Evolutionary conservation across 2,888 invertebrate species (phyloP), one percentile per base, ranked within the genome.

Genomic region (Erebia aethiops): DNA sequence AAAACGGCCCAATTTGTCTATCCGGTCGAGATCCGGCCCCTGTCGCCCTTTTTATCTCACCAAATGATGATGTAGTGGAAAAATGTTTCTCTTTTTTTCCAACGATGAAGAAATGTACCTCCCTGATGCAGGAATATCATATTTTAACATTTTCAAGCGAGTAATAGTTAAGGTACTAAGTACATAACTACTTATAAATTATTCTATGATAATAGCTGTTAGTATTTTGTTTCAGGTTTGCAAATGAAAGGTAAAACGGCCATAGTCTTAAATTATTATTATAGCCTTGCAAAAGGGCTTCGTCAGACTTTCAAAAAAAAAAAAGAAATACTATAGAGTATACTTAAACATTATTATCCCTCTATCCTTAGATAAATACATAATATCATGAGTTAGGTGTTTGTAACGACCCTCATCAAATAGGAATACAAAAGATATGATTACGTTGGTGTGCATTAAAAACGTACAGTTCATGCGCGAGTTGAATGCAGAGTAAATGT

Each of bases 1-100:
- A 77, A 82, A 86, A 81, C 79, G 76, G 81, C 75, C 81, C 87
- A 87, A 89, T 88, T 89, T 88, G 85, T 84, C 84, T 80, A 78
- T 79, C 78, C 82, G 81, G 77, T 67, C 51, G 61, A 51, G 52
- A 60, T 61, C 67, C 60, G 60, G 67, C 52, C 77, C 75, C 80
- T 82, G 84, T 85, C 84, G 82, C 80, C 83, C 84, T 83, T 84
- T 86, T 85, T 87, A 82, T 87, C 84, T 82, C 76, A 77, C 78
- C 78, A 77, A 78, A 76, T 81, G 80, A 85, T 82, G 84, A 81
- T 79, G 79, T 79, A 79, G 74, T 76, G 71, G 67, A 70, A 73
- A 75, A 76, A 76, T 68, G 60, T 68, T 58, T 56, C 57, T 46
- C 46, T 49, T 18, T 62, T 62, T 62, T 62, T 10, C 18, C 13